phyloP scores from a whole-genome alignment of 2,888 invertebrate genomes.

The Xestoiulus laeticollis region DNA sequence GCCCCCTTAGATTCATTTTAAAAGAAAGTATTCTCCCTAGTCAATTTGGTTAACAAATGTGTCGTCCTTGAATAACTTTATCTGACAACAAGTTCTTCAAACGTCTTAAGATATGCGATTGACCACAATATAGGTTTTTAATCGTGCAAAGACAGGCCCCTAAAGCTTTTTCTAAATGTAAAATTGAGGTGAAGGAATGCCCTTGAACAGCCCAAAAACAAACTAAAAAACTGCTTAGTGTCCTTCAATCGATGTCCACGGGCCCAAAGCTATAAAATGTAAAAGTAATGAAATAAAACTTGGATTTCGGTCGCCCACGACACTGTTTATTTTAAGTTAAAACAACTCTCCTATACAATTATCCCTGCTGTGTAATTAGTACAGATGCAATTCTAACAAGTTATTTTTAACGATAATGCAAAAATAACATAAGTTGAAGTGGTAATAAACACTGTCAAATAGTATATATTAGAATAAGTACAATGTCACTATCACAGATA shows the following conservation, averaged over 20 bases:
- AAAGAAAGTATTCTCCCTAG: neutral
- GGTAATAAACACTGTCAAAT: too few species aligned
- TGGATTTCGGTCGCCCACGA: neutral
- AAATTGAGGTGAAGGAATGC: conserved; percentile 19
- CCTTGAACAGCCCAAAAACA: neutral
- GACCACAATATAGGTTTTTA: neutral
- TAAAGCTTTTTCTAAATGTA: neutral
- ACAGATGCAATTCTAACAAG: neutral
- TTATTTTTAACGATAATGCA: neutral
- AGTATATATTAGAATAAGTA: too few species aligned
- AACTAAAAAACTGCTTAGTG: neutral
- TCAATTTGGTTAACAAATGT: conserved; percentile 6
- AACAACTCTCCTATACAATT: neutral
- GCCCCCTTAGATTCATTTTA: neutral
- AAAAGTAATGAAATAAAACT: neutral
- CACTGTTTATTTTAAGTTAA: neutral
- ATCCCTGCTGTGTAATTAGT: neutral
- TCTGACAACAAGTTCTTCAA: conserved; percentile 26
- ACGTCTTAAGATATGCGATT: neutral
- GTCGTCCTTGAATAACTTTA: conserved; percentile 7
- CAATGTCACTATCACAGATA: too few species aligned
- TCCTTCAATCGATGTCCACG: conserved; percentile 26
- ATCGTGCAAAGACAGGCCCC: neutral
- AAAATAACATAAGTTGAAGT: too few species aligned
- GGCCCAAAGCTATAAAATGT: conserved; percentile 4